Percentiles rank a stretch among this genome's conserved stretches.
Evolutionary conservation across 2,113 vertebrate species (phyloP).

Genomic region (Corythornis vintsioides): DNA sequence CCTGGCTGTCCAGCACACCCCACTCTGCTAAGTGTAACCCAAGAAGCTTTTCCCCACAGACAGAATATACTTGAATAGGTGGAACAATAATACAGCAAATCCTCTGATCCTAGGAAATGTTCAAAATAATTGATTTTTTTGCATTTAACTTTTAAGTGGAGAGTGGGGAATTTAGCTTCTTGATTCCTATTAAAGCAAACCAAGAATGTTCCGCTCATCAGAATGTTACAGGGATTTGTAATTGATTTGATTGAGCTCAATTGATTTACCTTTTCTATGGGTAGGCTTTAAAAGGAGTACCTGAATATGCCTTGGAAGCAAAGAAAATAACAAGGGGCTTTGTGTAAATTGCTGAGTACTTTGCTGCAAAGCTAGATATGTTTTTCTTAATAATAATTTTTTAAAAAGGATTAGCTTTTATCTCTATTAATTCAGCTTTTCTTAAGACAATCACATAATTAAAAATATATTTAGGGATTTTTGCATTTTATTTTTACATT

Average conservation of each 20-base stretch:
- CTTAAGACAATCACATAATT: background rate
- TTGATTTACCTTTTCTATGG: conserved; percentile 30
- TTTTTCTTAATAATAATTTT: background rate
- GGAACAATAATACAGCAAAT: background rate
- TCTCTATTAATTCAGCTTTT: conserved; percentile 40
- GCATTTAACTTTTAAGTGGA: background rate
- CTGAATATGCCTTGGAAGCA: background rate
- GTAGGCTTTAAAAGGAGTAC: background rate
- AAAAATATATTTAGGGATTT: background rate
- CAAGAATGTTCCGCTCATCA: conserved; percentile 24
- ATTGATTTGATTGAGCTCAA: conserved; percentile 55
- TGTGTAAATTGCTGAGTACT: background rate
- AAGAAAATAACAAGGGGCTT: conserved; percentile 1
- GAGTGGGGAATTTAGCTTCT: conserved; percentile 18
- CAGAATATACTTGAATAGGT: background rate
- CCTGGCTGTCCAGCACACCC: background rate
- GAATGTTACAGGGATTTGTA: conserved; percentile 29
- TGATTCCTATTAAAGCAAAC: conserved; percentile 28
- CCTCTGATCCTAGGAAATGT: background rate
- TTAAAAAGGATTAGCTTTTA: conserved; percentile 28
- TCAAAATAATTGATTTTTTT: conserved; percentile 27
- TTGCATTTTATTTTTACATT: background rate
- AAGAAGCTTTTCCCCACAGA: background rate
- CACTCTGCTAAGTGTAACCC: background rate
- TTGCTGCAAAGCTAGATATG: background rate